Conservation (phyloP, 2,888 invertebrate species). For the Disparrhopalites patrizii region DNA sequence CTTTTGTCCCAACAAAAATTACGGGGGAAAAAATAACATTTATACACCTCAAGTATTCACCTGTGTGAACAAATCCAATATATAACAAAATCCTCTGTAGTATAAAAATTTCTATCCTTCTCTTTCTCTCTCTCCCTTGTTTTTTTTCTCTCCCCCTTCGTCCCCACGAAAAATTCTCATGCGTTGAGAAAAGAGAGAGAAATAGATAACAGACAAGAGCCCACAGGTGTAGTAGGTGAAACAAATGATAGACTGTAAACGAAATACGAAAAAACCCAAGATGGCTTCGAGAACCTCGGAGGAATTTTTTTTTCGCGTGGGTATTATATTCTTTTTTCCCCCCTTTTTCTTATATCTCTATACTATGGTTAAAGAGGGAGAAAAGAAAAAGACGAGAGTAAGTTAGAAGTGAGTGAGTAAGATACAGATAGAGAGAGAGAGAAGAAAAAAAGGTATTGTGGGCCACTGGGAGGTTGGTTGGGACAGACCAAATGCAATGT, state of each 20-base stretch:
- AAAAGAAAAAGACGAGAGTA: no score
- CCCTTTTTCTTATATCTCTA: neutral
- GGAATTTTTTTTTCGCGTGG: slow-evolving; percentile 41
- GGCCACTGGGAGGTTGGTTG: slow-evolving; percentile 22
- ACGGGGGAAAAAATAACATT: no score
- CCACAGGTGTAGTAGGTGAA: slow-evolving; percentile 26
- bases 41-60: no score
- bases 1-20: no score
- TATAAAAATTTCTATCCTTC: neutral
- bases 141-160: neutral
- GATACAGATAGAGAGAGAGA: slow-evolving; percentile 4
- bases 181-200: slow-evolving; percentile 9
- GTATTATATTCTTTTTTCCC: slow-evolving; percentile 30
- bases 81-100: no score
- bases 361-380: neutral
- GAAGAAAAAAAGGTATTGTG: slow-evolving; percentile 20
- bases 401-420: neutral
- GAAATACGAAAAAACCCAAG: slow-evolving; percentile 39
- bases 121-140: neutral
- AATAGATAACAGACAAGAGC: no score
- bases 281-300: slow-evolving; percentile 39
- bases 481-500: slow-evolving; percentile 22
- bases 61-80: no score
- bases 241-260: slow-evolving; percentile 30
- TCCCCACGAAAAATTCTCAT: neutral